A percentile compares a stretch with the other conserved stretches of the same genome.
These are phyloP conservation scores for Drosophila testacea DNA, from an alignment of 2,888 invertebrate genomes.

Conservation along the genomic window DNA sequence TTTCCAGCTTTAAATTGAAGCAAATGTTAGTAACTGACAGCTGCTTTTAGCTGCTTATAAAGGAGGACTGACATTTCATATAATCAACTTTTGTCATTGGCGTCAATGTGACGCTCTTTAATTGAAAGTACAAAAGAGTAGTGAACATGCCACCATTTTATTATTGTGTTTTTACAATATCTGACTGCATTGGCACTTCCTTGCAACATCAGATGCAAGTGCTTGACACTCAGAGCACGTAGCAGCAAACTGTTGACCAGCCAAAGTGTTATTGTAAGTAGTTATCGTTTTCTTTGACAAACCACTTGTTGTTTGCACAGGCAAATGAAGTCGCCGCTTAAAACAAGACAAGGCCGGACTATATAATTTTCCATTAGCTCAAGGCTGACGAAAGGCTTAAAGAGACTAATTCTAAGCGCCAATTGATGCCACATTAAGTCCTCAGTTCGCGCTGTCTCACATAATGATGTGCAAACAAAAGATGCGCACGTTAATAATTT, in stretches of 20 bases:
- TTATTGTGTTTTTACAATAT: slow-evolving; percentile 27
- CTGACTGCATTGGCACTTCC: slow-evolving; percentile 51
- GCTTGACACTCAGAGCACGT: slow-evolving; percentile 53
- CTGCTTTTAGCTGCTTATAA: slow-evolving; percentile 3
- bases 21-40: slow-evolving; percentile 21
- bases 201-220: slow-evolving; percentile 3
- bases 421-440: slow-evolving; percentile 34
- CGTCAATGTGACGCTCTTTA: slow-evolving; percentile 41
- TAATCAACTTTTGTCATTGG: slow-evolving; percentile 47
- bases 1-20: slow-evolving; percentile 26
- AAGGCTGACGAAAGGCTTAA: slow-evolving; percentile 18
- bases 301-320: slow-evolving; percentile 57
- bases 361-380: slow-evolving; percentile 52
- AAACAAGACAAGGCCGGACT: slow-evolving; percentile 1
- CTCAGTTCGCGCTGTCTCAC: slow-evolving; percentile 14
- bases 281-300: slow-evolving; percentile 9
- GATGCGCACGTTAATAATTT: slow-evolving; percentile 27
- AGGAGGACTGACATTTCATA: slow-evolving; percentile 7
- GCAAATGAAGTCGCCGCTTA: slow-evolving; percentile 55
- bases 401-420: slow-evolving; percentile 35
- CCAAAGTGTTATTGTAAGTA: slow-evolving; percentile 27
- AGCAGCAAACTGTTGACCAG: slow-evolving; percentile 1
- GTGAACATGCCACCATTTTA: slow-evolving; percentile 30
- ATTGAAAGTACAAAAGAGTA: slow-evolving; percentile 45
- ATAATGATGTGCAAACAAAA: slow-evolving; percentile 67